Evolutionary conservation across 2,797 vertebrate species (phyloP).

Genomic region (Premnoplex brunnescens): DNA sequence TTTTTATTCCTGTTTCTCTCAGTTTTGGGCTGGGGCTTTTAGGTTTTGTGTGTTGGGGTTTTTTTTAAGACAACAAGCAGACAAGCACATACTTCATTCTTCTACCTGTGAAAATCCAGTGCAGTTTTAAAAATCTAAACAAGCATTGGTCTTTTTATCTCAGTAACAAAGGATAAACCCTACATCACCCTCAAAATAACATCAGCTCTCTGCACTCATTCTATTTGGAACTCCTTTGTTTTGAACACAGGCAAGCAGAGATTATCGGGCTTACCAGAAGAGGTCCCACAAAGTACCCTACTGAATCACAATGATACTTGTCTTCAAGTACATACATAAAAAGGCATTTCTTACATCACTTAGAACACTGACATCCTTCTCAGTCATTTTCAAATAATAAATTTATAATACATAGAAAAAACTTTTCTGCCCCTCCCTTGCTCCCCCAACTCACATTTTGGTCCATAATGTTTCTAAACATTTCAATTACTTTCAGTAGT

Average conservation of each 20-base stretch:
- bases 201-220: background rate
- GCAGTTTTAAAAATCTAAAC: background rate
- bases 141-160: background rate
- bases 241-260: background rate
- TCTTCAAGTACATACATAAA: background rate
- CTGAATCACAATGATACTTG: background rate
- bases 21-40: background rate
- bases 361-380: background rate
- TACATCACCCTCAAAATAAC: background rate
- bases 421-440: fast-evolving
- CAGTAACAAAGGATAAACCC: background rate
- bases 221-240: background rate
- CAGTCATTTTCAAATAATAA: background rate
- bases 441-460: background rate
- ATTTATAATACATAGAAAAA: background rate
- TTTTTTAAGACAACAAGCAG: background rate
- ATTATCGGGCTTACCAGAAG: background rate
- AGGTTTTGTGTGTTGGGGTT: background rate
- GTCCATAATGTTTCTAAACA: background rate
- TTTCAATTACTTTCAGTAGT: background rate
- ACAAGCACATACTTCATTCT: background rate
- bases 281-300: background rate
- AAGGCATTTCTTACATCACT: background rate
- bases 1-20: background rate
- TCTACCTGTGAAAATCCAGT: background rate